Evolutionary conservation across 2,888 invertebrate genomes (phyloP), one percentile per base, ranked within the genome.

Genomic region (Mesorhabditis sp.): DNA sequence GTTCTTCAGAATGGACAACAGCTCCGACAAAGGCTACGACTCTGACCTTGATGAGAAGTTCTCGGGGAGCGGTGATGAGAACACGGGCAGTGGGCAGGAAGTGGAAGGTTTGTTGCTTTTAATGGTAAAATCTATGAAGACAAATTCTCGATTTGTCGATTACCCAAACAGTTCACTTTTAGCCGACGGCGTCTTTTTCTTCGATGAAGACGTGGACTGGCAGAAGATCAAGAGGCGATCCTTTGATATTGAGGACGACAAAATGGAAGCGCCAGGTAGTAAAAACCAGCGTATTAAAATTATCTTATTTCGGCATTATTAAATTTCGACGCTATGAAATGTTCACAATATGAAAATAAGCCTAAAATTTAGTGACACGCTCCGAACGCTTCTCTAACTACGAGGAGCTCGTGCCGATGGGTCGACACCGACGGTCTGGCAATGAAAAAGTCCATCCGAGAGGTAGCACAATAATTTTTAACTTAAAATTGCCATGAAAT

Each of bases 201-300:
- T 50, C 2, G 58, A 50, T 50, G 58, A 50, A 50, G 58, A 50
- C n/a, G 58, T 50, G 58, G 58, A 50, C n/a, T 50, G 58, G 58
- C 58, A 50, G n/a, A 13, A 10, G 7, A 50, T 50, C 2, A 10
- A 50, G n/a, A 10, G n/a, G n/a, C 58, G 58, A 50, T 10, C 7
- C 7, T 10, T 13, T 2, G 58, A 50, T 50, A n/a, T 13, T 50
- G 58, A 50, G n/a, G 58, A 50, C 58, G 58, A 50, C n/a, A 50
- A n/a, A 50, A 50, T 50, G 58, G 58, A 50, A 2, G 58, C 58
- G n/a, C 58, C 58, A n/a, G n/a, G 58, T 50, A n/a, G n/a, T 28
- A 28, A 28, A 28, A 28, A 28, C 28, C 28, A 28, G 28, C 28
- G 28, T 28, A 28, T 28, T 28, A 28, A 28, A 28, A 28, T 28